These are phyloP conservation scores for Encarsia formosa DNA, from an alignment of 2,888 invertebrate genomes.

Conservation along the genomic window DNA sequence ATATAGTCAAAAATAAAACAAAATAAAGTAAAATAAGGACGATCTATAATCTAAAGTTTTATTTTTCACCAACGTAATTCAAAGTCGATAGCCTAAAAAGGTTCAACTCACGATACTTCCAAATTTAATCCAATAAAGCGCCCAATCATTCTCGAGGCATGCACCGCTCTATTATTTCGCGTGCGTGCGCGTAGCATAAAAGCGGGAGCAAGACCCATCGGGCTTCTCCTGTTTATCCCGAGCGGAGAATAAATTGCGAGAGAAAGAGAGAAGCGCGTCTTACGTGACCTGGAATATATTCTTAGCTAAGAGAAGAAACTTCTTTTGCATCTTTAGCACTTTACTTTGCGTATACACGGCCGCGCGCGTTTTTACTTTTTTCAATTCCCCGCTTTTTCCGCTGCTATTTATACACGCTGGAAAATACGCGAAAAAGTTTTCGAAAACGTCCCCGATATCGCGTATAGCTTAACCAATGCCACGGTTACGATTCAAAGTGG, in stretches of 20 bases:
- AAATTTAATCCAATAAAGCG: conserved; percentile 14
- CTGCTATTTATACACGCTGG: background rate
- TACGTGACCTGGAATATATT: conserved; percentile 14
- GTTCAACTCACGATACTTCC: background rate
- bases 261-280: no score
- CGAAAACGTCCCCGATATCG: no score
- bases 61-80: no score
- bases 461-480: no score
- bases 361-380: background rate
- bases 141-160: background rate
- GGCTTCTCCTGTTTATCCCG: background rate
- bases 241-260: conserved; percentile 7
- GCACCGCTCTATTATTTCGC: background rate
- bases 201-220: background rate
- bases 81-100: no score
- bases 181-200: no score
- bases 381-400: background rate
- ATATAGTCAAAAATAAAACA: no score
- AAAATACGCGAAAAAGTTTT: background rate
- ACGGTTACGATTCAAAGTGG: no score
- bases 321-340: background rate
- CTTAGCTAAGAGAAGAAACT: background rate
- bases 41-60: no score
- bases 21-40: no score
- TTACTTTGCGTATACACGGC: background rate